Evolutionary conservation across 2,888 invertebrate species (phyloP), one percentile per base, ranked within the genome.

Genomic region (Dasypogon diadema): DNA sequence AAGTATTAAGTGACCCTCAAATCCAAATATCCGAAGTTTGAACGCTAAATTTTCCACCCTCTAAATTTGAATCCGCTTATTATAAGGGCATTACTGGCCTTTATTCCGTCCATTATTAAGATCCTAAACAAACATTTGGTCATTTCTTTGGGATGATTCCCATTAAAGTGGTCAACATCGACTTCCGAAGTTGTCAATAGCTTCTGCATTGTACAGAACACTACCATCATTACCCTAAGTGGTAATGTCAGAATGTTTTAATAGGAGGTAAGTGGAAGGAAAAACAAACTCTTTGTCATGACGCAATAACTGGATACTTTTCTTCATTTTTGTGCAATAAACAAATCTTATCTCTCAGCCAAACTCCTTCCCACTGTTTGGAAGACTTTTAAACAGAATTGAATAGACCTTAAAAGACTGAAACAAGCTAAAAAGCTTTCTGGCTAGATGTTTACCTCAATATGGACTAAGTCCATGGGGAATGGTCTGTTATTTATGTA

Each of bases 71-170:
- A n/a, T n/a, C n/a, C n/a, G n/a, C n/a, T n/a, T n/a, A n/a, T n/a
- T n/a, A n/a, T n/a, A n/a, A n/a, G n/a, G n/a, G 8, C 30, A 60
- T 34, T 60, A 18, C 37, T 5, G 2, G 12, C 5, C 12, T 48
- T 48, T 51, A 51, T 18, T 51, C 16, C 3, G 3, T 12, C 18
- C 18, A 21, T 51, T 16, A 51, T 51, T 51, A 18, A 51, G 18
- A 51, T 51, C 51, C 51, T 51, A 51, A 51, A 12, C 18, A 51
- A 51, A 51, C 18, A 51, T 16, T 51, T 8, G 18, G 6, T 21
- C 51, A 18, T 21, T 51, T 51, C 2, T 51, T 51, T 51, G 51
- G 51, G 51, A 51, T 51, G 14, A 51, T 51, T 51, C 18, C 51
- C 21, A 51, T 51, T 51, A 51, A 51, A 51, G 18, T 51, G 51